A percentile compares a stretch with the other conserved stretches of the same genome.
These are phyloP conservation scores for Drosophila tanythrix DNA, from an alignment of 2,888 invertebrate genomes.

Conservation along the genomic window DNA sequence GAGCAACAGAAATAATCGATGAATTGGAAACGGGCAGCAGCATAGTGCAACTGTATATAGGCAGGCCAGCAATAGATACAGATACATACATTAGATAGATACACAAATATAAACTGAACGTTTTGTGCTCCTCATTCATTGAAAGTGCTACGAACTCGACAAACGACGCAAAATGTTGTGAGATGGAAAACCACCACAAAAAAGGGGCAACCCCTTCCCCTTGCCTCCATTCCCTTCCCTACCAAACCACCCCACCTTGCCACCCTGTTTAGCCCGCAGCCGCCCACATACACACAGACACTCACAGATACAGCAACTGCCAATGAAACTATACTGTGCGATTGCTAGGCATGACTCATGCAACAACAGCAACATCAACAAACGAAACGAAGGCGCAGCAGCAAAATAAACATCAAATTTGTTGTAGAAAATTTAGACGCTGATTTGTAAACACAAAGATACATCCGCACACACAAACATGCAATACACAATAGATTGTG, in stretches of 20 bases:
- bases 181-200: constrained; percentile 58
- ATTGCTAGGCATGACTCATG: constrained; percentile 75
- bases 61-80: constrained; percentile 29
- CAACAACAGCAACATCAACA: constrained; percentile 64
- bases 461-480: constrained; percentile 13
- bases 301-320: constrained; percentile 51
- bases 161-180: constrained; percentile 62
- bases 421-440: constrained; percentile 79
- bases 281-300: constrained; percentile 58
- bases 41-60: constrained; percentile 51
- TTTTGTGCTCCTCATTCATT: constrained; percentile 76
- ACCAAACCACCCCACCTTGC: constrained; percentile 27
- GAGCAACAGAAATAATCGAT: constrained; percentile 72
- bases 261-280: constrained; percentile 47
- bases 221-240: neutral
- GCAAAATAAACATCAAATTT: constrained; percentile 68
- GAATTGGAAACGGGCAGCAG: constrained; percentile 54
- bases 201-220: constrained; percentile 30
- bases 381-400: constrained; percentile 69
- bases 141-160: constrained; percentile 75
- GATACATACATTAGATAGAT: constrained; percentile 24
- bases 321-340: constrained; percentile 76
- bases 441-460: constrained; percentile 63
- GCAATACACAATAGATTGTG: constrained; percentile 10
- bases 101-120: constrained; percentile 48